These are phyloP conservation scores for Apamea anceps DNA, from an alignment of 2,888 invertebrate genomes.

Conservation along the genomic window DNA sequence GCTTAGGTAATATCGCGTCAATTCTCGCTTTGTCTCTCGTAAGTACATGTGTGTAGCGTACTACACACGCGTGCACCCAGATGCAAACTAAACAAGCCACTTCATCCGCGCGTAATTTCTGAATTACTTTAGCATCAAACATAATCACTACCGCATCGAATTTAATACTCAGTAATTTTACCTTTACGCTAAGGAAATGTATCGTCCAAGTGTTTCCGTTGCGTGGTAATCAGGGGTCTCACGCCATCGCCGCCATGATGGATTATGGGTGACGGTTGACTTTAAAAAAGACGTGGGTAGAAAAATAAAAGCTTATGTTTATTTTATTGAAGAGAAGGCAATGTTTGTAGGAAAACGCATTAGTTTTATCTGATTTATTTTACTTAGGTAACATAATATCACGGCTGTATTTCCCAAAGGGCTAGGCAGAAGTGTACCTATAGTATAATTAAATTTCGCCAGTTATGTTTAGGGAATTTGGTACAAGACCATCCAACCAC, in stretches of 20 bases:
- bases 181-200: conserved; percentile 51
- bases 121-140: conserved; percentile 26
- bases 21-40: background rate
- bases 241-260: conserved; percentile 46
- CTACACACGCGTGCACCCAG: background rate
- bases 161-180: conserved; percentile 56
- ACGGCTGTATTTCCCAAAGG: background rate
- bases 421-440: background rate
- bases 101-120: conserved; percentile 24
- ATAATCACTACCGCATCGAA: conserved; percentile 49
- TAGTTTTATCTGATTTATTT: background rate
- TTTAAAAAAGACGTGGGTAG: conserved; percentile 2
- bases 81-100: conserved; percentile 3
- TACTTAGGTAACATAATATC: background rate
- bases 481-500: too few relatives aligned
- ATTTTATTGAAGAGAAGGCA: background rate
- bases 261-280: conserved; percentile 33
- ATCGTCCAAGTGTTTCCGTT: conserved; percentile 52
- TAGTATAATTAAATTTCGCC: background rate
- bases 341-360: background rate
- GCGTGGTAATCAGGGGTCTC: conserved; percentile 51
- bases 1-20: background rate
- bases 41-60: background rate
- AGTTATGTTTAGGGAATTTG: background rate
- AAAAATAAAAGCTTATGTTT: conserved; percentile 3